Evolutionary conservation across 37 sponge, comb jelly and placozoan species (phyloP).

Genomic region (Ephydatia muelleri): DNA sequence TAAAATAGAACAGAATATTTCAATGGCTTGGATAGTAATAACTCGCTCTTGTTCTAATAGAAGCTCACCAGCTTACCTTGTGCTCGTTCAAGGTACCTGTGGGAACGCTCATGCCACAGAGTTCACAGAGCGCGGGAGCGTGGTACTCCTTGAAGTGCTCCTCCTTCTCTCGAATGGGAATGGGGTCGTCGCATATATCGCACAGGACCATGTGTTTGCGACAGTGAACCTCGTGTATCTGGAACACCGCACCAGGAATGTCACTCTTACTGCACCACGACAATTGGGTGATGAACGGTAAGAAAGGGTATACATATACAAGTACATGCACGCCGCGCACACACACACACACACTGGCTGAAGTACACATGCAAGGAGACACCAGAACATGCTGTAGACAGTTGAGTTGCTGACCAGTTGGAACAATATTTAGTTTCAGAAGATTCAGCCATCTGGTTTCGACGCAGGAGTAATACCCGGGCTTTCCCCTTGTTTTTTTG

Average conservation of each 20-base stretch:
- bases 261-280: slow-evolving; percentile 42
- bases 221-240: slow-evolving; percentile 65
- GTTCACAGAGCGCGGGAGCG: slow-evolving; percentile 42
- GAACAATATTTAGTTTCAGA: not conserved
- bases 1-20: not conserved
- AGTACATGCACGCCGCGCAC: not conserved
- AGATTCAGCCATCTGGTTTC: not conserved
- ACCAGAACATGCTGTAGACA: not conserved
- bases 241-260: slow-evolving; percentile 32
- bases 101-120: slow-evolving; percentile 39
- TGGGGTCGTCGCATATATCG: slow-evolving; percentile 50
- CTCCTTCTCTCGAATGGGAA: slow-evolving; percentile 47
- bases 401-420: not conserved
- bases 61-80: slow-evolving; percentile 26
- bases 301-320: not conserved
- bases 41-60: not conserved
- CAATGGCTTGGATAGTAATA: not conserved
- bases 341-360: not conserved
- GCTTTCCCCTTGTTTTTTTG: too few relatives aligned
- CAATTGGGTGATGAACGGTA: not conserved
- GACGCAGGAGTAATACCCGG: too few relatives aligned
- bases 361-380: not conserved
- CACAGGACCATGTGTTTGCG: slow-evolving; percentile 44
- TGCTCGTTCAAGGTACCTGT: slow-evolving; percentile 52
- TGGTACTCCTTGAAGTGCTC: slow-evolving; percentile 68